Evolutionary conservation across 1,140 invertebrate species (phyloP), one percentile per base, ranked within the genome.

Genomic region (Halesus radiatus): DNA sequence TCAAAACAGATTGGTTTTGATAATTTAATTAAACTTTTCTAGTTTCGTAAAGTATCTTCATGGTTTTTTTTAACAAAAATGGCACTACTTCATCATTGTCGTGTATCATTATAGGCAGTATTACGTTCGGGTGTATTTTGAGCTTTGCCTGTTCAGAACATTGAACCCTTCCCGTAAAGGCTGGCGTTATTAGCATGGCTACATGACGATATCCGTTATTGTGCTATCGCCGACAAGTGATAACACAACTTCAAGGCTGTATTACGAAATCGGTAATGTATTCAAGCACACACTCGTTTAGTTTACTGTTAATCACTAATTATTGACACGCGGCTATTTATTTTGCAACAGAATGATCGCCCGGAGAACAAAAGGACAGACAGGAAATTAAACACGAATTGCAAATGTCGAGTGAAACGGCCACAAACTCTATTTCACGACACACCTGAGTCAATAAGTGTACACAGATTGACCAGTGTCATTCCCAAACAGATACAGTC

Each of bases 291-390:
- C 68, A 72, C 26, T 52, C 45, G 20, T 53, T 72, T 72, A 23
- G 20, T 72, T 72, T 72, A 53, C 50, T 23, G 53, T 81, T 77
- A 81, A 81, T 81, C 76, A 72, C 80, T 76, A 76, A 60, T 76
- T 76, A 76, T 76, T 76, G 54, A 58, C 52, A 8, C 54, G 54
- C 54, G 53, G 53, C 18, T 62, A 53, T 72, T 72, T 72, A 53
- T 72, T 53, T 72, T 72, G 45, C 68, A 56, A 58, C 53, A 56
- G 58, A 75, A 75, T 58, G 54, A 58, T 75, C 72, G 72, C 72
- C 29, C 37, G 54, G 13, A 4, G 16, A 75, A 75, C 54, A 72
- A 72, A 72, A 72, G 15, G 29, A 56, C 54, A 75, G 72, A 75
- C 72, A 75, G 72, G 72, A 75, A 75, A 75, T 75, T 58, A 56